These are phyloP conservation scores for Catharus bicknelli DNA, from an alignment of 2,113 vertebrate species.

Conservation along the genomic window DNA sequence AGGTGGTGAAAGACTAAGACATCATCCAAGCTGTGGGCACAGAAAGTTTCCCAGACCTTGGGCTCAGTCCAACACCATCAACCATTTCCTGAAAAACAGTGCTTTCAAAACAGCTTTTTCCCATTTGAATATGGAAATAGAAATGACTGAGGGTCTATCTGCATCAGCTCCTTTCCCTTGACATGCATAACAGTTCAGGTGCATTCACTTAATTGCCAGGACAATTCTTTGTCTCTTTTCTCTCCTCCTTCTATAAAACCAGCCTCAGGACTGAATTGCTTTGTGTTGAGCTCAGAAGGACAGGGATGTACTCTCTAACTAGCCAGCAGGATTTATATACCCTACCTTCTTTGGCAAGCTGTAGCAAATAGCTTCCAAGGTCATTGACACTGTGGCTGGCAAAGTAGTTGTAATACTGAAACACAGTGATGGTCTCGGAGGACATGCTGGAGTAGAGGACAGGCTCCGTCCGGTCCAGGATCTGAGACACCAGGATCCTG, in stretches of 20 bases:
- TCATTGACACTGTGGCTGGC: conserved; percentile 80
- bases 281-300: neutral
- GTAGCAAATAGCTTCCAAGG: conserved; percentile 85
- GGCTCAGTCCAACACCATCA: neutral
- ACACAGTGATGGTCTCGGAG: conserved; percentile 89
- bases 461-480: conserved; percentile 85
- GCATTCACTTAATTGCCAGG: neutral
- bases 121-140: neutral
- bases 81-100: neutral
- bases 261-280: neutral
- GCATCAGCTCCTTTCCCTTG: neutral
- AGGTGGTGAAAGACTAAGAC: neutral
- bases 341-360: conserved; percentile 89
- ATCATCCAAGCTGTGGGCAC: neutral
- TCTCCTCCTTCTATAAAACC: neutral
- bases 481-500: conserved; percentile 84
- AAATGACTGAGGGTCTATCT: neutral
- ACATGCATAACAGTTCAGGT: neutral
- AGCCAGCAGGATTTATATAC: neutral
- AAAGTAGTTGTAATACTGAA: conserved; percentile 90
- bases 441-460: conserved; percentile 74
- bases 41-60: neutral
- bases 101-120: neutral
- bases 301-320: neutral
- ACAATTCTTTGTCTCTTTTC: neutral